Percentiles rank a stretch among this genome's conserved stretches.
Conservation (phyloP, 2,113 vertebrate genomes). For the Hepsetus odoe region DNA sequence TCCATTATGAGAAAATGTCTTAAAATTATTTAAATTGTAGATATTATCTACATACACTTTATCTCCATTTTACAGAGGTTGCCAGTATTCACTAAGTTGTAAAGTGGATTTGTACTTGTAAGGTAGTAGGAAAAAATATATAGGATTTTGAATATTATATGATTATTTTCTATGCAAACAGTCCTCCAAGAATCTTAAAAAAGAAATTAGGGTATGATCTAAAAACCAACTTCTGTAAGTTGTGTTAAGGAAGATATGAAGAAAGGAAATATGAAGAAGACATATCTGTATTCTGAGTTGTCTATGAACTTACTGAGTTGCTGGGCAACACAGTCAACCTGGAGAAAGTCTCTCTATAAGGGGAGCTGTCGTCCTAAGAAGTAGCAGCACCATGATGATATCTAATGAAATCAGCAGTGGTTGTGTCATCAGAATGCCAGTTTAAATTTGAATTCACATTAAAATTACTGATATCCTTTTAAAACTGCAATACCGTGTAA, state of each 20-base stretch:
- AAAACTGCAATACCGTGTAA: not conserved
- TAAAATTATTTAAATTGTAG: too few relatives aligned
- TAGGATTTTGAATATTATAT: conserved; percentile 6
- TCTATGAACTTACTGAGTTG: not conserved
- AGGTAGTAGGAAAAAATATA: too few relatives aligned
- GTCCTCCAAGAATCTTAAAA: not conserved
- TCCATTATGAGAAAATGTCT: not conserved
- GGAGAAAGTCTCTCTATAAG: not conserved
- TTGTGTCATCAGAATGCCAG: not conserved
- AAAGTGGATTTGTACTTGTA: not conserved
- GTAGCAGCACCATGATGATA: not conserved
- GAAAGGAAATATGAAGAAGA: not conserved
- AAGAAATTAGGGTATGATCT: not conserved
- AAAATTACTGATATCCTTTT: not conserved
- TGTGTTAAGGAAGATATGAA: not conserved
- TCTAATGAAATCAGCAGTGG: not conserved
- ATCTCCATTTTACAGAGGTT: not conserved
- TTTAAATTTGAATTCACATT: not conserved
- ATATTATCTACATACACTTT: not conserved
- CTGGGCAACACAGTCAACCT: not conserved
- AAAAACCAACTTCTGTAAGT: not conserved
- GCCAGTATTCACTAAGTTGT: not conserved
- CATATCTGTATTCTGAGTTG: not conserved
- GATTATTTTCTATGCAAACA: too few relatives aligned
- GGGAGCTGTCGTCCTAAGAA: not conserved